These are phyloP conservation scores for Enteromius unitaeniatus DNA, from an alignment of 2,797 vertebrate species.

Conservation along the genomic window DNA sequence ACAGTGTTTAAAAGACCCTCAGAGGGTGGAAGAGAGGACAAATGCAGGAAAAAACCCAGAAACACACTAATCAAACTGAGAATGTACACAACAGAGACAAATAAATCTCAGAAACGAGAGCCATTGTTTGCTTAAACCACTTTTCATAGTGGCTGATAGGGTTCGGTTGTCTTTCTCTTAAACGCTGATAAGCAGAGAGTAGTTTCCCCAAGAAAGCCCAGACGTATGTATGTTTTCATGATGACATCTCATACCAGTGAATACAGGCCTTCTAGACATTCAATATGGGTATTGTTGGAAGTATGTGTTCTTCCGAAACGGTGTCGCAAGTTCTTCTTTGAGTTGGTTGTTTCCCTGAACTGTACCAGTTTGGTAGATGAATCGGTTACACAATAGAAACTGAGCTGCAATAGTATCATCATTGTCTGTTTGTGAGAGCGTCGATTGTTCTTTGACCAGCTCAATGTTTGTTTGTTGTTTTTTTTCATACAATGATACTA, in stretches of 20 bases:
- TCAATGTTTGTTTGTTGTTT: background rate
- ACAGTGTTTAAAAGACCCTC: background rate
- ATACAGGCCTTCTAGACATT: background rate
- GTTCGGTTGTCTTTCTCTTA: background rate
- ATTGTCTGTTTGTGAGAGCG: slow-evolving; percentile 25
- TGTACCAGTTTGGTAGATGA: slow-evolving; percentile 13
- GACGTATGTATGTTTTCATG: background rate
- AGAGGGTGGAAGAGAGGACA: background rate
- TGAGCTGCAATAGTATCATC: background rate
- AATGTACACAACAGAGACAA: background rate
- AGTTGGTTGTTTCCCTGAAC: slow-evolving; percentile 12
- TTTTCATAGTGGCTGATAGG: slow-evolving; percentile 4
- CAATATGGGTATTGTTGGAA: background rate
- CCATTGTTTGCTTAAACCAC: background rate
- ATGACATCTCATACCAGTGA: slow-evolving; percentile 5
- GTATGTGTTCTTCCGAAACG: background rate
- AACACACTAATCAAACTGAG: background rate
- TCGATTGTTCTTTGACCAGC: slow-evolving; percentile 5
- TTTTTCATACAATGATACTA: background rate
- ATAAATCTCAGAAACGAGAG: background rate
- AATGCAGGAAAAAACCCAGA: too few relatives aligned
- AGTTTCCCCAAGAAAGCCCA: background rate
- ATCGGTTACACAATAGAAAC: slow-evolving; percentile 28
- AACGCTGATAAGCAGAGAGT: slow-evolving; percentile 10
- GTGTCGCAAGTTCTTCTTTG: slow-evolving; percentile 29